Evolutionary conservation across 2,113 vertebrate species (phyloP), one percentile per base, ranked within the genome.

Genomic region (Lasiurus borealis): DNA sequence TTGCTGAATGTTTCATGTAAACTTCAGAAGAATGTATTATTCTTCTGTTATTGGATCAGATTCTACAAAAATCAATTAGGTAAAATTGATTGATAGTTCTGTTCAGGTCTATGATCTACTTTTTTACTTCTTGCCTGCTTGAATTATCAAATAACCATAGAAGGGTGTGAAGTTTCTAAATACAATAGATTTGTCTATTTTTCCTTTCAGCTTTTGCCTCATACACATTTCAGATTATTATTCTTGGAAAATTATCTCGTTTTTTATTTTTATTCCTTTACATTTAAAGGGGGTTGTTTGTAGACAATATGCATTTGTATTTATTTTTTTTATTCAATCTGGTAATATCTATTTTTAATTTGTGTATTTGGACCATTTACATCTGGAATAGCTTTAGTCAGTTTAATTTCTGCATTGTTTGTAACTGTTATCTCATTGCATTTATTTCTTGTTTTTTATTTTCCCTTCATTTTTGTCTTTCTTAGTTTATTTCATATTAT

Each of bases 31-130:
- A 68, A 46, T 76, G 27, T 21, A 68, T 36, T 36, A 34, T 31
- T 54, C 14, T 91, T 68, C 11, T 69, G 31, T 25, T 73, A 15
- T 62, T 62, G 11, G 29, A 69, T 64, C 31, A 0, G 82, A 85
- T 71, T 82, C 10, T 85, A n/a, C n/a, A 76, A 82, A 85, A 86
- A 25, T 86, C 59, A 90, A 16, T 87, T 83, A 29, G 29, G 27
- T 57, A 36, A 87, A 87, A 76, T 16, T 23, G 14, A 93, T 40
- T 82, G 25, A 77, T 31, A 14, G 2, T 77, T 3, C 0, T 64
- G 0, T 71, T 71, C 34, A 54, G 10, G 8, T n/a, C 36, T 84
- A 85, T 31, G 85, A 46, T 31, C 59, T 89, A 18, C 6, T 76
- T 84, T 15, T 34, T 86, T 29, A 77, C 59, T 66, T 84, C 77